phyloP scores from a whole-genome alignment of 1,140 invertebrate species.

The Drosophila parabipectinata region DNA sequence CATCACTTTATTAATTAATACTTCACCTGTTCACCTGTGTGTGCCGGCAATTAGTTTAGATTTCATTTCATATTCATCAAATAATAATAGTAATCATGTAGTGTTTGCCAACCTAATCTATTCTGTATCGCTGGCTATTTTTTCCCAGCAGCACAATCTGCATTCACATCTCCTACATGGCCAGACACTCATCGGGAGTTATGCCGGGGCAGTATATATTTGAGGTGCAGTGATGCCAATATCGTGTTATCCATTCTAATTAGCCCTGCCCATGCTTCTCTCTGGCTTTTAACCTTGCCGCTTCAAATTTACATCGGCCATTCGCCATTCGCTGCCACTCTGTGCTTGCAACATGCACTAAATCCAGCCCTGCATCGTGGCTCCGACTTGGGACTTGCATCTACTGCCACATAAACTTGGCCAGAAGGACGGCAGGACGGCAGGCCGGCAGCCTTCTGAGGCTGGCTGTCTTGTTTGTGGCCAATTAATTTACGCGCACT shows the following conservation, averaged over 20 bases:
- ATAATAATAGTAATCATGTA: no score
- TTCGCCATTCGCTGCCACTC: slow-evolving; percentile 46
- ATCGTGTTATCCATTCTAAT: slow-evolving; percentile 56
- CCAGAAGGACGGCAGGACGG: no score
- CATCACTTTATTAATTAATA: slow-evolving; percentile 8
- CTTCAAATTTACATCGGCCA: slow-evolving; percentile 68
- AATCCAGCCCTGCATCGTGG: slow-evolving; percentile 32
- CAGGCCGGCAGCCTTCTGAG: slow-evolving; percentile 15
- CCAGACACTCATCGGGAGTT: slow-evolving; percentile 37
- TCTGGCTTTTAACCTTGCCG: slow-evolving; percentile 10
- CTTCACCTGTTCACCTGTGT: background rate
- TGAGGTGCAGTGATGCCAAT: slow-evolving; percentile 35
- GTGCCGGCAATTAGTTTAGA: background rate
- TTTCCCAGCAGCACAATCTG: slow-evolving; percentile 15
- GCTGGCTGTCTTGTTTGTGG: slow-evolving; percentile 13
- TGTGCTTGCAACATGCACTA: slow-evolving; percentile 58
- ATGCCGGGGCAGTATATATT: slow-evolving; percentile 34
- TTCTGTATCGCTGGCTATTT: background rate
- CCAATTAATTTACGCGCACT: slow-evolving; percentile 78
- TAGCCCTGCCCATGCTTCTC: slow-evolving; percentile 45
- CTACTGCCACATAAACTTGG: slow-evolving; percentile 25
- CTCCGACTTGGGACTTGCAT: background rate
- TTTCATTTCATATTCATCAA: background rate
- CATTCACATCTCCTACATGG: slow-evolving; percentile 25
- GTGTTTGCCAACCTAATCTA: background rate